Conservation (phyloP, 2,113 vertebrate species). For the Nerophis lumbriciformis region DNA sequence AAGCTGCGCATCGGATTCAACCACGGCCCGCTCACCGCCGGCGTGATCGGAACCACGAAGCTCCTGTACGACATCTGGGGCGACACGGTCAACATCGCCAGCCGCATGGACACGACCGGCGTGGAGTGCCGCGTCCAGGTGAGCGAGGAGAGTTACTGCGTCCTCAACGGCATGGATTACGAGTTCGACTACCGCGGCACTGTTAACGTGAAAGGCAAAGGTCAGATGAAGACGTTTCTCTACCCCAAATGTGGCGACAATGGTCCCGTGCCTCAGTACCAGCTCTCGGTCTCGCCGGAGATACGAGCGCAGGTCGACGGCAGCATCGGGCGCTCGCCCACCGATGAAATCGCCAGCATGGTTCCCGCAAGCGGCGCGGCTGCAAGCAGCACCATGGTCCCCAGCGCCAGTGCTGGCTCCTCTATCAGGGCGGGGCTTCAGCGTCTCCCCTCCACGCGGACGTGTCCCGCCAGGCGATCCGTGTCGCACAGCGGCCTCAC, state of each 20-base stretch:
- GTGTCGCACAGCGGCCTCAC: constrained; percentile 50
- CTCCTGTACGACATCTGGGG: constrained; percentile 98
- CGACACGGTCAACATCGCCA: constrained; percentile 97
- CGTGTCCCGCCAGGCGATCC: constrained; percentile 37
- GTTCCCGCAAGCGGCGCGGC: constrained; percentile 67
- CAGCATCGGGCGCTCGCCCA: constrained; percentile 96
- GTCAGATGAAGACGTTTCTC: constrained; percentile 98
- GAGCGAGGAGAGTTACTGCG: constrained; percentile 93
- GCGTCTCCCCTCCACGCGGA: constrained; percentile 30
- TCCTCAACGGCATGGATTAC: constrained; percentile 89
- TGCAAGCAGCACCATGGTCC: constrained; percentile 25
- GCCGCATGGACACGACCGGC: constrained; percentile 96
- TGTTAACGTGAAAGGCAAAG: constrained; percentile 96
- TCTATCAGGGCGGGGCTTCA: constrained; percentile 69
- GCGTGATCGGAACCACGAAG: constrained; percentile 97
- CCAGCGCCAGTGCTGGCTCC: constrained; percentile 34
- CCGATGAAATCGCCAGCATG: constrained; percentile 88
- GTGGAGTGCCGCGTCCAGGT: constrained; percentile 97
- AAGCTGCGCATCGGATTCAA: constrained; percentile 95
- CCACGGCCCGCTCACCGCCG: constrained; percentile 92
- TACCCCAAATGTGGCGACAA: constrained; percentile 88
- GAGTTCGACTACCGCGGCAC: constrained; percentile 97
- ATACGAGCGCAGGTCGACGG: constrained; percentile 97
- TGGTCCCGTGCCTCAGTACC: constrained; percentile 86
- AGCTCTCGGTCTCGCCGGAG: constrained; percentile 91